phyloP scores from a whole-genome alignment of 1,140 invertebrate species.

The Cheumatopsyche charites region DNA sequence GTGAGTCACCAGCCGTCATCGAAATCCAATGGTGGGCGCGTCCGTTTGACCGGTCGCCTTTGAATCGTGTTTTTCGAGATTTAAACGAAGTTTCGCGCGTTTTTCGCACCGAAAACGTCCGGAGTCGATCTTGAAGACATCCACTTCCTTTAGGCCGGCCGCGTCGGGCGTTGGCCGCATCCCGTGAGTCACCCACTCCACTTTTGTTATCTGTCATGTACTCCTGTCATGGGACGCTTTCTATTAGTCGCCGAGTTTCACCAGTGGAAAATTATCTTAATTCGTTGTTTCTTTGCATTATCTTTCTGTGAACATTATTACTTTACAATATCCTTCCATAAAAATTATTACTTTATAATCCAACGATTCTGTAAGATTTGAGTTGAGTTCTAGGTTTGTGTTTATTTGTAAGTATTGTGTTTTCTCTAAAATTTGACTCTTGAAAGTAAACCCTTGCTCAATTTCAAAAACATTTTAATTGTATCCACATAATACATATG shows the following conservation, averaged over 20 bases:
- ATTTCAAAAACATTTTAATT: no score
- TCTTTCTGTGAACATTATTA: background rate
- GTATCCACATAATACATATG: no score
- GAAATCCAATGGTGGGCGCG: background rate
- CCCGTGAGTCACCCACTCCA: background rate
- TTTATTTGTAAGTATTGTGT: no score
- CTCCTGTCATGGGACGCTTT: background rate
- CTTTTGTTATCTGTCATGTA: conserved; percentile 16
- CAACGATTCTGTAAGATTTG: background rate
- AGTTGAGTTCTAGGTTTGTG: no score
- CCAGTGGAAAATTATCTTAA: background rate
- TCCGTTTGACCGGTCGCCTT: background rate
- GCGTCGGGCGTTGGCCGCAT: no score
- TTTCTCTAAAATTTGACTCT: no score
- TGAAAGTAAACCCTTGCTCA: no score
- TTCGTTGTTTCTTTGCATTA: background rate
- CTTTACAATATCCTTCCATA: background rate
- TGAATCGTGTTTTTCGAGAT: no score
- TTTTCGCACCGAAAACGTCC: no score
- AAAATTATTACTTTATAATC: background rate
- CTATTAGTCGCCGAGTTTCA: background rate
- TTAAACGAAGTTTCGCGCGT: no score
- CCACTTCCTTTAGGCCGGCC: no score
- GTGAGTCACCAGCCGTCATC: conserved; percentile 12
- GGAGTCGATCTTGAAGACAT: no score